Evolutionary conservation across 2,888 invertebrate genomes (phyloP).

Genomic region (Mycalesis mineus): DNA sequence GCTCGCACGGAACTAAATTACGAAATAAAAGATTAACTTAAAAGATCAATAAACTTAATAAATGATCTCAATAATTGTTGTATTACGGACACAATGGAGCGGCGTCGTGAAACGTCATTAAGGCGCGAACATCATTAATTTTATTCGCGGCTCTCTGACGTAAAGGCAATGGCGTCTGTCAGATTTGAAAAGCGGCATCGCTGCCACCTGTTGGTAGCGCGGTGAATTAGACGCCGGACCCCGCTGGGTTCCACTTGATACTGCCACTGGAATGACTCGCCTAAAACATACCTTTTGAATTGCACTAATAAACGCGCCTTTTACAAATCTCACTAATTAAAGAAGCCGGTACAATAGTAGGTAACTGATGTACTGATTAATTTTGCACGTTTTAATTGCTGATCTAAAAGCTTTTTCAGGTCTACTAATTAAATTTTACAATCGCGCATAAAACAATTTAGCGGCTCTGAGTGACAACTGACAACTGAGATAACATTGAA

Average conservation of each 20-base stretch:
- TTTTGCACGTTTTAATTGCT: constrained; percentile 9
- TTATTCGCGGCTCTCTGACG: constrained; percentile 77
- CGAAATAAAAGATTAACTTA: constrained; percentile 79
- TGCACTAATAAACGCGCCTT: constrained; percentile 28
- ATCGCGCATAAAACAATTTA: constrained; percentile 14
- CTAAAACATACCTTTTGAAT: constrained; percentile 35
- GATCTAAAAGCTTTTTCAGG: constrained; percentile 14
- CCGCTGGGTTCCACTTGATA: constrained; percentile 70
- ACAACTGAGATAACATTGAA: constrained; percentile 12
- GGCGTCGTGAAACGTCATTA: constrained; percentile 77
- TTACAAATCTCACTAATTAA: constrained; percentile 30
- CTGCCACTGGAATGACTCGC: constrained; percentile 72
- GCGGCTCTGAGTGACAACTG: constrained; percentile 12
- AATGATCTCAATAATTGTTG: constrained; percentile 79
- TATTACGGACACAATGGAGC: constrained; percentile 78
- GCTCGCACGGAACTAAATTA: constrained; percentile 74
- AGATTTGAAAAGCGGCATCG: constrained; percentile 72
- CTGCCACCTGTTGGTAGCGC: constrained; percentile 78
- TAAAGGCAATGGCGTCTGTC: constrained; percentile 77
- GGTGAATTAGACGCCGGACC: constrained; percentile 72
- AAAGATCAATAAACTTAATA: constrained; percentile 79
- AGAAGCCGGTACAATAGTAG: constrained; percentile 24
- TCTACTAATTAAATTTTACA: constrained; percentile 17
- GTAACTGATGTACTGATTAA: constrained; percentile 16
- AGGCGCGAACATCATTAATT: constrained; percentile 78